Conservation (phyloP, 1,140 invertebrate genomes). For the Drosophila murphyi region DNA sequence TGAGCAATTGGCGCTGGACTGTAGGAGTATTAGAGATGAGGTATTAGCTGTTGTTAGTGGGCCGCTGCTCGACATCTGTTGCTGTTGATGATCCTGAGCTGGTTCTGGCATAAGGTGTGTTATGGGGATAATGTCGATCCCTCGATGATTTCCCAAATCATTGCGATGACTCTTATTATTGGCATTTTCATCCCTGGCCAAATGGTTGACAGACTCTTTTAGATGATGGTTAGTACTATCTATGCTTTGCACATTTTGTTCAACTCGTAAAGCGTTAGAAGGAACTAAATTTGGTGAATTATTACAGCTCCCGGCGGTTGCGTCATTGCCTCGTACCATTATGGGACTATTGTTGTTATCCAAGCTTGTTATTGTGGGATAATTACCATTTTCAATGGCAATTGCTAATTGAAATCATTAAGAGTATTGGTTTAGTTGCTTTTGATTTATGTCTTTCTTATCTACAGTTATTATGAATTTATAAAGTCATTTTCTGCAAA, state of each 20-base stretch:
- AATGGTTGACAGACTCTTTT: conserved; percentile 38
- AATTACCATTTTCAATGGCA: conserved; percentile 71
- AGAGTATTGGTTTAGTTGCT: conserved; percentile 13
- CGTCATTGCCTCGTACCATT: conserved; percentile 11
- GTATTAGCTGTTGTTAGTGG: conserved; percentile 28
- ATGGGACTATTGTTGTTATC: conserved; percentile 49
- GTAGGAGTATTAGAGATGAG: conserved; percentile 20
- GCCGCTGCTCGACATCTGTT: conserved; percentile 28
- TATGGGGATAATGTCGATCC: conserved; percentile 13
- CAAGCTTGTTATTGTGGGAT: conserved; percentile 61
- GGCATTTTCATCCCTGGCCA: conserved; percentile 5
- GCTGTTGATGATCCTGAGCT: conserved; percentile 31
- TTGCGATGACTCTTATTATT: conserved; percentile 32
- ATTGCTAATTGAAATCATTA: conserved; percentile 49
- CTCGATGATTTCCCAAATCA: conserved; percentile 17
- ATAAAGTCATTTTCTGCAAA: not conserved
- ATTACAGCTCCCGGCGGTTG: conserved; percentile 5
- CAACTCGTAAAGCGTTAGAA: conserved; percentile 4
- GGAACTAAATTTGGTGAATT: conserved; percentile 25
- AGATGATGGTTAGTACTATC: conserved; percentile 4
- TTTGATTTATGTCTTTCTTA: not conserved
- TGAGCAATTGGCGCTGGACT: conserved; percentile 20
- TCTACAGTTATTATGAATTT: not conserved
- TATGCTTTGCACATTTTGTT: conserved; percentile 1
- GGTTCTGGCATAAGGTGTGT: conserved; percentile 24